Percentiles rank a stretch among this genome's conserved stretches.
Evolutionary conservation across 2,888 invertebrate genomes (phyloP).

Genomic region (Incurvaria masculella): DNA sequence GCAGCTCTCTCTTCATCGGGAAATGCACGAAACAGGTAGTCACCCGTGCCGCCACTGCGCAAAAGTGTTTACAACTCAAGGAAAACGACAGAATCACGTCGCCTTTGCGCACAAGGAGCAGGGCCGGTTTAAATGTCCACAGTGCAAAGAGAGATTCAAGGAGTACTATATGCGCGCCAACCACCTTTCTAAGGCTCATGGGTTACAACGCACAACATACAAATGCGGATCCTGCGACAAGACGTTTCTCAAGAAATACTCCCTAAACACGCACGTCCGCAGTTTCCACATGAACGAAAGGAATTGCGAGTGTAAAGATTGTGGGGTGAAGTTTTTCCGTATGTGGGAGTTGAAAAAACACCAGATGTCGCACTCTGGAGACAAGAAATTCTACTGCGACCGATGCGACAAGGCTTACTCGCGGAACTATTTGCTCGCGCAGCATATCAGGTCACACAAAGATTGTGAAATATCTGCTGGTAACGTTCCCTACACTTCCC

Average conservation of each 20-base stretch:
- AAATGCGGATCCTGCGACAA: conserved; percentile 46
- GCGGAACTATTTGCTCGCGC: conserved; percentile 28
- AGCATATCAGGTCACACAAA: conserved; percentile 28
- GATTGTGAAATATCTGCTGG: no score
- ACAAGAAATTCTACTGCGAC: conserved; percentile 23
- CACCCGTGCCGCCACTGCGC: conserved; percentile 34
- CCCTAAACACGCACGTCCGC: conserved; percentile 35
- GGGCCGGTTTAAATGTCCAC: conserved; percentile 24
- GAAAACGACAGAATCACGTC: conserved; percentile 39
- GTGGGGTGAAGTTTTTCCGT: conserved; percentile 30
- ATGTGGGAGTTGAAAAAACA: conserved; percentile 22
- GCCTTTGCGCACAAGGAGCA: conserved; percentile 31
- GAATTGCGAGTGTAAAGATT: conserved; percentile 35
- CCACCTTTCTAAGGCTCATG: conserved; percentile 34
- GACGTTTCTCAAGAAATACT: conserved; percentile 44
- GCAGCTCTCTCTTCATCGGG: conserved; percentile 26
- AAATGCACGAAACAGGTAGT: conserved; percentile 22
- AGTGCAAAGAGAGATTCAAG: conserved; percentile 28
- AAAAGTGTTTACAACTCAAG: conserved; percentile 34
- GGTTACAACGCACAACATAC: conserved; percentile 33
- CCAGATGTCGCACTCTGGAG: conserved; percentile 20
- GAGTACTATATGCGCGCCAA: conserved; percentile 37
- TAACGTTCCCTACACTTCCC: no score
- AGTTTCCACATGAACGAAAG: conserved; percentile 37
- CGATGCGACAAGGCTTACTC: conserved; percentile 38